Conservation (phyloP, 2,888 invertebrate genomes). For the Myopa testacea region DNA sequence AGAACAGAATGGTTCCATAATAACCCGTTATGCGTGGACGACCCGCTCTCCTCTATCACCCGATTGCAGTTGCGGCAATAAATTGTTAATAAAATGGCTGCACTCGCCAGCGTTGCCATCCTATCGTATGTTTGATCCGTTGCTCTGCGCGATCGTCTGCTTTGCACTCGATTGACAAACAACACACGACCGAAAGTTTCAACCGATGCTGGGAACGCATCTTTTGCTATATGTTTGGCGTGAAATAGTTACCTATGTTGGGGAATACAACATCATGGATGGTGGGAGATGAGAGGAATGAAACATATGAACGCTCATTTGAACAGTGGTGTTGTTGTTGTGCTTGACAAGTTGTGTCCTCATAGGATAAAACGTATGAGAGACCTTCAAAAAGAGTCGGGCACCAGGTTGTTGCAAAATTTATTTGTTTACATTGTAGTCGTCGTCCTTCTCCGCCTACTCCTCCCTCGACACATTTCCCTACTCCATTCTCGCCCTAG, state of each 20-base stretch:
- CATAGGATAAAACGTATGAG: not conserved
- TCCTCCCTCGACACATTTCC: too few relatives aligned
- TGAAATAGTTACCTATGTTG: not conserved
- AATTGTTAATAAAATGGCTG: slow-evolving; percentile 5
- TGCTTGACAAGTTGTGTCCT: too few relatives aligned
- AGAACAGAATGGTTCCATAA: not conserved
- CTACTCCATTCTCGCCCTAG: too few relatives aligned
- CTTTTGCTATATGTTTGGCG: not conserved
- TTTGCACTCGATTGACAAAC: not conserved
- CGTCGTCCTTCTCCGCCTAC: too few relatives aligned
- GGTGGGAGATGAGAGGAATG: too few relatives aligned
- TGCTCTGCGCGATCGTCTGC: too few relatives aligned
- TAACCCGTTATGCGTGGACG: not conserved
- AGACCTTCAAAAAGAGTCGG: slow-evolving; percentile 2
- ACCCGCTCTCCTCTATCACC: not conserved
- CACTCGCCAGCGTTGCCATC: not conserved
- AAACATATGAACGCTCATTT: not conserved
- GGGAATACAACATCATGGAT: too few relatives aligned
- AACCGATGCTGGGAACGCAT: slow-evolving; percentile 10
- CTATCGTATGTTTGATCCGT: not conserved
- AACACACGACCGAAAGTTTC: not conserved
- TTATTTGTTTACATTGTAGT: too few relatives aligned
- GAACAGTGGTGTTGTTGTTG: not conserved
- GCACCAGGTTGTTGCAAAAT: slow-evolving; percentile 20
- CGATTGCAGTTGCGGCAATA: not conserved